These are phyloP conservation scores for Hemiscyllium ocellatum DNA, from an alignment of 2,113 vertebrate genomes.

Conservation along the genomic window DNA sequence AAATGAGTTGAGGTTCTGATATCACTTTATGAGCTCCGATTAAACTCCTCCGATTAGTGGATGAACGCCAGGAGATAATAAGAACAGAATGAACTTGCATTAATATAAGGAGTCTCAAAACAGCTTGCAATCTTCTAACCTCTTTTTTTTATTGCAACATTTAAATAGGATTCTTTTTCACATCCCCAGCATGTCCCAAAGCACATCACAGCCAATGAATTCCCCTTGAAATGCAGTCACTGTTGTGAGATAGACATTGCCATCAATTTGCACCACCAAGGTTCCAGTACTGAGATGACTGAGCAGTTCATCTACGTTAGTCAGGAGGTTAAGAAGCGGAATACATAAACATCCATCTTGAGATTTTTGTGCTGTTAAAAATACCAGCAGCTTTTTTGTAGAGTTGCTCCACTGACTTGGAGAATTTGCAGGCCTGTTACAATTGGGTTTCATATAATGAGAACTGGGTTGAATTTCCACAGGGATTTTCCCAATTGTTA, in stretches of 20 bases:
- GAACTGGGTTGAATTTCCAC: not conserved
- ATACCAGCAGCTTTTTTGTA: not conserved
- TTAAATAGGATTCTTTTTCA: slow-evolving; percentile 4
- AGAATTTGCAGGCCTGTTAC: not conserved
- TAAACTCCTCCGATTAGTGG: not conserved
- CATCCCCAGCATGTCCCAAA: not conserved
- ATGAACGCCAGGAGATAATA: not conserved
- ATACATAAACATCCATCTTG: not conserved
- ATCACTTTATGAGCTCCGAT: not conserved
- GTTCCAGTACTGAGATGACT: not conserved
- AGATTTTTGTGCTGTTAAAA: not conserved
- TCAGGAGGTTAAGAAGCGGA: not conserved
- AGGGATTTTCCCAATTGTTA: not conserved
- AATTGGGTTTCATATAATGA: not conserved
- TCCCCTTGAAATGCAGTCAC: not conserved
- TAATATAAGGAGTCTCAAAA: not conserved
- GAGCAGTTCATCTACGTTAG: not conserved
- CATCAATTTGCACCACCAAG: not conserved
- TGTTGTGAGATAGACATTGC: not conserved
- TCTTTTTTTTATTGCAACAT: not conserved
- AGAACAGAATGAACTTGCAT: not conserved
- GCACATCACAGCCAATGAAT: not conserved
- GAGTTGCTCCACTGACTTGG: not conserved
- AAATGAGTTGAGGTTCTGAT: not conserved
- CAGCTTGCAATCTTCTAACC: not conserved